Conservation (phyloP, 2,888 invertebrate species). For the Euphydryas editha region DNA sequence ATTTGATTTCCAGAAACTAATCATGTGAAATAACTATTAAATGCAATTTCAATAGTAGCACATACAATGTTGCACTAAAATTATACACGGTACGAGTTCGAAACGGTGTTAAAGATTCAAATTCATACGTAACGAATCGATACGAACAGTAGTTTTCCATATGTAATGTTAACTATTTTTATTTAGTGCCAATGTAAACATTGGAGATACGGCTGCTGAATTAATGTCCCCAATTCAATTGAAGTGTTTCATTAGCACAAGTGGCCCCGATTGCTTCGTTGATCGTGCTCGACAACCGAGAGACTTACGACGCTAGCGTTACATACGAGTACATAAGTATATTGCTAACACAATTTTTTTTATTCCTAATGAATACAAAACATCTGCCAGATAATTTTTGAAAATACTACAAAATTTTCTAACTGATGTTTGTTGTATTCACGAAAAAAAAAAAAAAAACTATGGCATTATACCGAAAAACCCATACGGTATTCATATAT, state of each 20-base stretch:
- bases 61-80: neutral
- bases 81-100: constrained; percentile 4
- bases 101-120: constrained; percentile 15
- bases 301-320: constrained; percentile 52
- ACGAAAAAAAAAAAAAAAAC: too few species aligned
- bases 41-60: constrained; percentile 3
- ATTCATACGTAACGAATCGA: constrained; percentile 17
- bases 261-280: constrained; percentile 83
- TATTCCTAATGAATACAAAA: neutral
- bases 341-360: neutral
- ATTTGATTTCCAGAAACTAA: constrained; percentile 5
- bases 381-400: neutral
- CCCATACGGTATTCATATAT: constrained; percentile 1
- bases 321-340: neutral
- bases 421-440: constrained; percentile 54
- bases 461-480: too few species aligned
- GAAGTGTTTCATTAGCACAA: constrained; percentile 83
- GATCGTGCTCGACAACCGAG: constrained; percentile 65
- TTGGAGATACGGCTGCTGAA: constrained; percentile 65
- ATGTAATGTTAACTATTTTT: constrained; percentile 1
- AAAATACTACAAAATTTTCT: neutral
- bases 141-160: constrained; percentile 14
- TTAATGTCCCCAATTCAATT: constrained; percentile 83
- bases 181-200: constrained; percentile 67
- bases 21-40: neutral